phyloP scores from a whole-genome alignment of 2,888 invertebrate species.

The Nephrotoma appendiculata region DNA sequence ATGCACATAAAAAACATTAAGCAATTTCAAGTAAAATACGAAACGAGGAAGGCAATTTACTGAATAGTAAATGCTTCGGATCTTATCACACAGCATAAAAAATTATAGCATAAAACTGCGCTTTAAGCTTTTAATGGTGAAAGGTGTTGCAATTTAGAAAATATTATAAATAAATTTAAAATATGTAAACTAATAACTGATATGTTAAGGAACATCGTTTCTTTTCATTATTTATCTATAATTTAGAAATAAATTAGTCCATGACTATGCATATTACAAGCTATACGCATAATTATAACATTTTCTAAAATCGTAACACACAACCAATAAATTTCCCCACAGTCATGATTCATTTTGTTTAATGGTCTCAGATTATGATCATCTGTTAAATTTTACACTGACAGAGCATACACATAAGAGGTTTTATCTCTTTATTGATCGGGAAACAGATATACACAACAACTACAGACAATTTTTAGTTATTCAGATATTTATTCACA shows the following conservation, averaged over 20 bases:
- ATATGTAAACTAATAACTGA: background rate
- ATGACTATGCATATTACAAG: background rate
- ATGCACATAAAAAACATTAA: background rate
- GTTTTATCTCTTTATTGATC: background rate
- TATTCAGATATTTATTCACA: too few relatives aligned
- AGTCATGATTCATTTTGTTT: background rate
- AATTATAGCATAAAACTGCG: background rate
- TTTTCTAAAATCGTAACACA: background rate
- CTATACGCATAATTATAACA: background rate
- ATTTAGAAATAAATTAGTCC: background rate
- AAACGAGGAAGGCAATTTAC: background rate
- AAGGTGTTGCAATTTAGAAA: background rate
- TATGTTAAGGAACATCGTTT: background rate
- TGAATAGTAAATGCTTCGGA: background rate
- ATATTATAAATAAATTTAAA: background rate
- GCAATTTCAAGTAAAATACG: background rate
- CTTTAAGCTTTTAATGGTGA: background rate
- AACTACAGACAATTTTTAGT: too few relatives aligned
- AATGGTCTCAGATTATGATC: background rate
- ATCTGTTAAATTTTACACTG: background rate
- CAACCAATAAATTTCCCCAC: background rate
- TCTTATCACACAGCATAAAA: background rate
- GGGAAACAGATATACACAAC: background rate
- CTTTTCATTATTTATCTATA: background rate
- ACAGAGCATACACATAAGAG: background rate